Base-by-base conservation (phyloP, 2,888 invertebrate genomes). In the Matsumyia berberina region DNA sequence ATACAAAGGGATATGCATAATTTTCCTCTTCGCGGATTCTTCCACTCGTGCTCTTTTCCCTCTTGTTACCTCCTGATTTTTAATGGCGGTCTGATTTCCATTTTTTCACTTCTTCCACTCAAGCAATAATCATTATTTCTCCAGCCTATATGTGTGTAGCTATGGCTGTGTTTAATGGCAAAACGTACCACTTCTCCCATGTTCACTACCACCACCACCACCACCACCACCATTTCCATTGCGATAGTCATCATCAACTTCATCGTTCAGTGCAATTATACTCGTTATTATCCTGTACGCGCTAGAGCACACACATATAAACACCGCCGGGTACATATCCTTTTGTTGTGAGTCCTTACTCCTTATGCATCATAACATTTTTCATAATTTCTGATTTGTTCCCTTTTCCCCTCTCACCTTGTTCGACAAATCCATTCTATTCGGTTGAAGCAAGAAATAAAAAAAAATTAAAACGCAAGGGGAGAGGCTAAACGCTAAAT, bases 41-140 rank as follows among this genome's bases (percentile, higher is more conserved):
- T 51, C 66, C 46, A 51, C 44, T 66, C 66, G 58, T 70, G 77
- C 64, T 67, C 70, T 69, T 76, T 70, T 78, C 77, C 66, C 67
- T 53, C 62, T 78, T 78, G 60, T 78, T 72, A 62, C 69, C 55
- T 80, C 39, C 58, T 85, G 80, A 74, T 81, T 86, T 86, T 85
- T 86, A 85, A 86, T 85, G 86, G 86, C 73, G 85, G 85, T 86
- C 80, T 86, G 76, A 86, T 80, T 80, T 80, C 73, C 76, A 85
- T 86, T 80, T 83, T 78, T 86, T 73, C 69, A 83, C 58, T 80
- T 80, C 76, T 72, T 81, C 58, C 67, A 86, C 76, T 76, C 80
- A 80, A 81, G 64, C 66, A 77, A 86, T 77, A 86, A 81, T 86
- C 67, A 77, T 67, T 67, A 76, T 70, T 86, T 53, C 64, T 57